Percentiles rank a stretch among this genome's conserved stretches.
Evolutionary conservation across 2,113 vertebrate species (phyloP).

Genomic region (Pantherophis guttatus): DNA sequence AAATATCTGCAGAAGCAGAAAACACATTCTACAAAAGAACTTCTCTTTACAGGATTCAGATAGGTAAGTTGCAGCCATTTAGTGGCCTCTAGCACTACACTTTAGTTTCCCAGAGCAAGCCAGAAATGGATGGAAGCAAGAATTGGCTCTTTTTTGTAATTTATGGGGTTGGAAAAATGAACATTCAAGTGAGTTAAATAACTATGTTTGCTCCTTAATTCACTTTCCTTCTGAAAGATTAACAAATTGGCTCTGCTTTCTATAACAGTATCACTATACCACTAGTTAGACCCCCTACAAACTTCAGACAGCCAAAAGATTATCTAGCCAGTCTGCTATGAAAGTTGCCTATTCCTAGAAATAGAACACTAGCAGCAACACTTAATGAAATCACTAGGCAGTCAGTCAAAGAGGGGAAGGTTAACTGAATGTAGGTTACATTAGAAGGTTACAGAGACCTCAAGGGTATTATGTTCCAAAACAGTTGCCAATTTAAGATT

Average conservation of each 20-base stretch:
- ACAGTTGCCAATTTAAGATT: slow-evolving; percentile 8
- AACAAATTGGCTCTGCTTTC: background rate
- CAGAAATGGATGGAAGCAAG: background rate
- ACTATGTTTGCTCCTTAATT: background rate
- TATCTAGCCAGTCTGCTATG: background rate
- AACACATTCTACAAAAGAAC: background rate
- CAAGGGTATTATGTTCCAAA: background rate
- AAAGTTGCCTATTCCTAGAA: background rate
- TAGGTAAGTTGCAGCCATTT: background rate
- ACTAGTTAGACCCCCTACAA: background rate
- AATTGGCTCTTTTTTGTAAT: background rate
- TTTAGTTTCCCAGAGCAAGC: background rate
- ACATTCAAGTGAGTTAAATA: background rate
- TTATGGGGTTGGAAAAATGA: background rate
- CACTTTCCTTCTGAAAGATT: background rate
- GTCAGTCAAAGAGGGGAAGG: background rate
- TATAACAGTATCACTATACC: background rate
- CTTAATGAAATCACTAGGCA: background rate
- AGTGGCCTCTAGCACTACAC: background rate
- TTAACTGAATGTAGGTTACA: background rate
- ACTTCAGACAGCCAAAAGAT: background rate
- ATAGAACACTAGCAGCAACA: background rate
- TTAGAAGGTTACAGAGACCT: background rate
- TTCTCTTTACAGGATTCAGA: background rate
- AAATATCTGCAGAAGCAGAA: too few species aligned